Evolutionary conservation across 2,888 invertebrate genomes (phyloP).

Genomic region (Halocaridina rubra): DNA sequence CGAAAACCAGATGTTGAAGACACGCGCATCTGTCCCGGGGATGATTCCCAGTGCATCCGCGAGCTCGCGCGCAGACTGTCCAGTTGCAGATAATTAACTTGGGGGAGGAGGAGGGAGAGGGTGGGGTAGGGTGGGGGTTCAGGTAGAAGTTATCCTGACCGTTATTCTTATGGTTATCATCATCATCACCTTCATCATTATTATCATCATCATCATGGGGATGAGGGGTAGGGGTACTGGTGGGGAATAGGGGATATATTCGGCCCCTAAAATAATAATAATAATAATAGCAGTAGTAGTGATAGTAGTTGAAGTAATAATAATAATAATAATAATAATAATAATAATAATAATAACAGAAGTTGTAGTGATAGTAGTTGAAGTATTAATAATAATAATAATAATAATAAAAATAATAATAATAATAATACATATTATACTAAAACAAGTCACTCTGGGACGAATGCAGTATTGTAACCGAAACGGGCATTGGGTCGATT

Average conservation of each 20-base stretch:
- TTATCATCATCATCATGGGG: neutral
- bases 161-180: no score
- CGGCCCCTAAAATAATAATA: neutral
- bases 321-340: no score
- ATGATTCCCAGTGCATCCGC: no score
- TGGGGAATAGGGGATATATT: neutral
- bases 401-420: neutral
- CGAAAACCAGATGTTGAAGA: no score
- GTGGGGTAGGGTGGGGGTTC: neutral
- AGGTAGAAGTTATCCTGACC: neutral
- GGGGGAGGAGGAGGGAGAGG: neutral
- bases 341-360: no score
- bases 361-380: no score
- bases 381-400: neutral
- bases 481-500: no score
- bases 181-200: no score
- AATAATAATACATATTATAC: neutral
- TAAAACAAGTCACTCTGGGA: neutral
- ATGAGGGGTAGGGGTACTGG: neutral
- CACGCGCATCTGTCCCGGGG: no score
- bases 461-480: neutral
- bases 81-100: neutral
- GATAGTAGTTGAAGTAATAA: no score
- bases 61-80: neutral
- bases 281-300: neutral